These are phyloP conservation scores for Apamea sordens DNA, from an alignment of 2,888 invertebrate species.

Conservation along the genomic window DNA sequence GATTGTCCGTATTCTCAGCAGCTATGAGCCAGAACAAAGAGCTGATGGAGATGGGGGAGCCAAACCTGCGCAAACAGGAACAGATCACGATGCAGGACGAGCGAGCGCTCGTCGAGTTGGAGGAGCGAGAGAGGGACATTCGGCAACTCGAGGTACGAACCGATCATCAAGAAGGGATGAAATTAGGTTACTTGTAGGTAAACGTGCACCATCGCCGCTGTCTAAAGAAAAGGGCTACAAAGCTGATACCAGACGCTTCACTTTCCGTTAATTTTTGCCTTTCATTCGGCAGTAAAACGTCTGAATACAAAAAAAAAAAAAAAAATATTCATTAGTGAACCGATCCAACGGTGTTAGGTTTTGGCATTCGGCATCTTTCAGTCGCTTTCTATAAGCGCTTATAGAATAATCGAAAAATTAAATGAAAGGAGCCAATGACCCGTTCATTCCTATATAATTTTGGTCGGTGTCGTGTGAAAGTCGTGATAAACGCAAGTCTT, in stretches of 20 bases:
- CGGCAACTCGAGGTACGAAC: constrained; percentile 95
- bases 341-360: too few species aligned
- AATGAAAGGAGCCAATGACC: background rate
- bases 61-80: constrained; percentile 88
- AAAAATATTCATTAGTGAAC: background rate
- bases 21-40: constrained; percentile 72
- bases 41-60: constrained; percentile 79
- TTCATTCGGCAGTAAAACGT: background rate
- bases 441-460: background rate
- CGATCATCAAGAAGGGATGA: background rate
- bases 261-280: background rate
- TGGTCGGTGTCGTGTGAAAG: background rate
- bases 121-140: constrained; percentile 97
- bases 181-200: background rate
- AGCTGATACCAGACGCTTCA: background rate
- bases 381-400: too few species aligned
- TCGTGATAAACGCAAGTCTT: background rate
- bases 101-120: constrained; percentile 94
- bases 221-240: background rate
- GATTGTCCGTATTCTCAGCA: background rate
- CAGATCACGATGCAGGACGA: constrained; percentile 96
- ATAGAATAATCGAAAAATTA: background rate
- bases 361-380: background rate
- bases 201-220: background rate
- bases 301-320: background rate